Evolutionary conservation across 2,797 vertebrate genomes (phyloP).

Genomic region (Fratercula arctica): DNA sequence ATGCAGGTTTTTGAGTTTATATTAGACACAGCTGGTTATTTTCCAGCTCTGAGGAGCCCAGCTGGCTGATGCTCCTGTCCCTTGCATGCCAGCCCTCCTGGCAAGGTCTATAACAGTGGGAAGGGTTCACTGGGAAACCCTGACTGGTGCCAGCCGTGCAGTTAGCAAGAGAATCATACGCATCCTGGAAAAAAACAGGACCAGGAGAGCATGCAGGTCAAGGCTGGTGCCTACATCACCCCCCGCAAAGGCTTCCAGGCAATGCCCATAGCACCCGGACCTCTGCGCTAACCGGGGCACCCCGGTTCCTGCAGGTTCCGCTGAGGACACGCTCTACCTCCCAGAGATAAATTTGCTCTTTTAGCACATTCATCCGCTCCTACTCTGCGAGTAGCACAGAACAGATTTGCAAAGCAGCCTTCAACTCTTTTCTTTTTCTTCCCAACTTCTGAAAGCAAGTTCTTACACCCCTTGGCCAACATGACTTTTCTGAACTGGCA

Average conservation of each 20-base stretch:
- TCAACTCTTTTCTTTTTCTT: neutral
- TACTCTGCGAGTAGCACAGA: neutral
- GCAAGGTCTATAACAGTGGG: neutral
- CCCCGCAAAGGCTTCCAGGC: neutral
- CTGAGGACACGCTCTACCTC: neutral
- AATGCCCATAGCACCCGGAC: neutral
- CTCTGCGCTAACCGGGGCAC: too few species aligned
- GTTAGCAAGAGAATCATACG: accelerated
- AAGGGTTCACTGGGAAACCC: neutral
- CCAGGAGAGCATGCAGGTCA: neutral
- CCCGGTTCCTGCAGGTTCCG: neutral
- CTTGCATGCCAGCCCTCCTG: neutral
- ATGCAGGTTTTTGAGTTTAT: neutral
- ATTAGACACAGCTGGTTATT: neutral
- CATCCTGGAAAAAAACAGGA: neutral
- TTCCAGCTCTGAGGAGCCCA: neutral
- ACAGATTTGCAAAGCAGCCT: neutral
- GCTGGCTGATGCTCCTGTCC: neutral
- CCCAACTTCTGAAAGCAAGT: neutral
- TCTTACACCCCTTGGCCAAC: neutral
- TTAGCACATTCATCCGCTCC: neutral
- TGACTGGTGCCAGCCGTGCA: neutral
- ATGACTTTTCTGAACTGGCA: neutral
- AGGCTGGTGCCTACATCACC: neutral
- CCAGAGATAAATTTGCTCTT: neutral